These are phyloP conservation scores for Leptogaster cylindrica DNA, from an alignment of 2,888 invertebrate species.

Conservation along the genomic window DNA sequence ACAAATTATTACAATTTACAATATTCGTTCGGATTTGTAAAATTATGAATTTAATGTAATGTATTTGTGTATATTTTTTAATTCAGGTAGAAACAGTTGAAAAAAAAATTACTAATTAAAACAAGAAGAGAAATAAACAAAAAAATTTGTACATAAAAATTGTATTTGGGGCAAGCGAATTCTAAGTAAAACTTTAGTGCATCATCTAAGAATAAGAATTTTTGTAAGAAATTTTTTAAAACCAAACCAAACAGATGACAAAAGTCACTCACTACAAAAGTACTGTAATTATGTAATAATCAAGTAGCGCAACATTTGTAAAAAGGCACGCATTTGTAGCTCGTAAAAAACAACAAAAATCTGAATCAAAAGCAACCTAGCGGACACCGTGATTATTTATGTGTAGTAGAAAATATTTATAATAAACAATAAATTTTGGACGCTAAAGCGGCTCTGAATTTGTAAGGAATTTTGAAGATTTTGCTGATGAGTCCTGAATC, in stretches of 20 bases:
- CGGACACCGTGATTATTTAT: slow-evolving; percentile 8
- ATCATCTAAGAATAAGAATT: slow-evolving; percentile 8
- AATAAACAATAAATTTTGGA: too few species aligned
- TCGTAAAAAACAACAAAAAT: slow-evolving; percentile 2
- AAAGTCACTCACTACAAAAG: background rate
- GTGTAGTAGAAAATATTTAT: too few species aligned
- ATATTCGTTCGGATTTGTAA: slow-evolving; percentile 8
- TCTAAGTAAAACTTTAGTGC: slow-evolving; percentile 46
- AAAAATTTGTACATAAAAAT: slow-evolving; percentile 32
- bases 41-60: background rate
- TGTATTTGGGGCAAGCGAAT: slow-evolving; percentile 37
- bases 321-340: background rate
- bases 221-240: slow-evolving; percentile 30
- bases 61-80: slow-evolving; percentile 29
- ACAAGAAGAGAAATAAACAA: slow-evolving; percentile 20
- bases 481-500: too few species aligned
- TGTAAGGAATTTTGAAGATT: too few species aligned
- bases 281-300: background rate
- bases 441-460: too few species aligned
- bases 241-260: background rate
- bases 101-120: slow-evolving; percentile 35
- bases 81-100: slow-evolving; percentile 1
- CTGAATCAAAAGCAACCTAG: slow-evolving; percentile 28
- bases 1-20: slow-evolving; percentile 9
- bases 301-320: background rate